These are phyloP conservation scores for Lophochroa leadbeateri DNA, from an alignment of 2,113 vertebrate species.

Conservation along the genomic window DNA sequence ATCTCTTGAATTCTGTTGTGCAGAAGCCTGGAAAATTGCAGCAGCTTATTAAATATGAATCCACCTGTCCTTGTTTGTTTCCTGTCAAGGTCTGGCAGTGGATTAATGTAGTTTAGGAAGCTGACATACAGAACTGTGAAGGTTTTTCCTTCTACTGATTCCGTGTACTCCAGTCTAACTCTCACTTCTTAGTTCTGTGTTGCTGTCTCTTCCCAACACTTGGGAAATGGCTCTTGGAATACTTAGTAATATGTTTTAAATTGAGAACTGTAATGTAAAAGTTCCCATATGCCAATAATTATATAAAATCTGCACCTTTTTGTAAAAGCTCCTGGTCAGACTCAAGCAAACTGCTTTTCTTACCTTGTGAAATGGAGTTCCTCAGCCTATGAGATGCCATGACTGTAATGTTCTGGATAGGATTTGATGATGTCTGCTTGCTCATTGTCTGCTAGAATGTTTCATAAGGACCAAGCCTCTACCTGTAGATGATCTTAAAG, in stretches of 20 bases:
- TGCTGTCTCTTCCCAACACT: background rate
- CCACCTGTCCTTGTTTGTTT: background rate
- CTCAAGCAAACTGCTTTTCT: background rate
- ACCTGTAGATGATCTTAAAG: background rate
- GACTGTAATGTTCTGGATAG: background rate
- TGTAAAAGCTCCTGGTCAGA: background rate
- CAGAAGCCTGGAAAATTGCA: background rate
- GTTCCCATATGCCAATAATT: background rate
- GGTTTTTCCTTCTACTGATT: background rate
- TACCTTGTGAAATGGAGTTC: background rate
- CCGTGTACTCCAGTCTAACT: accelerated
- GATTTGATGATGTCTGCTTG: background rate
- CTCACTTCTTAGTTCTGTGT: background rate
- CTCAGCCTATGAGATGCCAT: accelerated
- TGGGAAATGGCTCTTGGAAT: background rate
- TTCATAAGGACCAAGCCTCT: background rate
- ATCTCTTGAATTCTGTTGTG: background rate
- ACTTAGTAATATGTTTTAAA: background rate
- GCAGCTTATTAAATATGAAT: background rate
- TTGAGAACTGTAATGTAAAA: background rate
- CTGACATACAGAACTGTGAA: background rate
- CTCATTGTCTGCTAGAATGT: background rate
- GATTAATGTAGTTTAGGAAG: background rate
- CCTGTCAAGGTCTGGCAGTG: background rate
- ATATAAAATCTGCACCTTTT: accelerated